Evolutionary conservation across 2,113 vertebrate genomes (phyloP), one percentile per base, ranked within the genome.

Genomic region (Lagopus leucura): DNA sequence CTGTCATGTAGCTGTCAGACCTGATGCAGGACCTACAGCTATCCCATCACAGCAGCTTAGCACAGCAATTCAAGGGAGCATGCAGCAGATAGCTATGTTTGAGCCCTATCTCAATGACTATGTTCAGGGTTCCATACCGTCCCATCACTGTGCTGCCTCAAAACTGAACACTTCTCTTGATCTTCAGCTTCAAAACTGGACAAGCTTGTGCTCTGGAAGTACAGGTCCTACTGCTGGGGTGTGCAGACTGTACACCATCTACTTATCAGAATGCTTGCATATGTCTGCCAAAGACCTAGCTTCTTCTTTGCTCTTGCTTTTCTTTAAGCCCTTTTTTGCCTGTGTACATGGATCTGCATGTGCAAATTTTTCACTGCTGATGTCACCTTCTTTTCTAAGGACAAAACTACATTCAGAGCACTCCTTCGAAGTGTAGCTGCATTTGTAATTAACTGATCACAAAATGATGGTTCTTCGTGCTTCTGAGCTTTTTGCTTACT

Each of bases 81-180:
- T 15, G 15, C 18, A 48, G 24, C 36, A 67, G 30, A 40, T 30
- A 52, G 12, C 25, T 52, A 6, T 34, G 19, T 55, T 40, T 34
- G 18, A 91, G 15, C 0, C 0, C 18, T 18, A 2, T 34, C 36
- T 63, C 42, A n/a, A 22, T 0, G 5, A 5, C n/a, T 32, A 13
- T 65, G 1, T 10, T 52, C 15, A 30, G 3, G 13, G 22, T 82
- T 10, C 36, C 14, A 27, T 13, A 12, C 9, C 20, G 13, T 7
- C 24, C 38, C 6, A 6, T 2, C 11, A 58, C 5, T 75, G 4
- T 11, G 12, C 15, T 85, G 47, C 24, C 19, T 12, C 36, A 27
- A 43, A 87, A 63, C 13, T 12, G 28, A 85, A n/a, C 47, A 50
- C 11, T 12, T 32, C 13, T 65, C 34, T 58, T 79, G 17, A 43